Evolutionary conservation across 2,113 vertebrate genomes (phyloP).

Genomic region (Charadrius vociferus): DNA sequence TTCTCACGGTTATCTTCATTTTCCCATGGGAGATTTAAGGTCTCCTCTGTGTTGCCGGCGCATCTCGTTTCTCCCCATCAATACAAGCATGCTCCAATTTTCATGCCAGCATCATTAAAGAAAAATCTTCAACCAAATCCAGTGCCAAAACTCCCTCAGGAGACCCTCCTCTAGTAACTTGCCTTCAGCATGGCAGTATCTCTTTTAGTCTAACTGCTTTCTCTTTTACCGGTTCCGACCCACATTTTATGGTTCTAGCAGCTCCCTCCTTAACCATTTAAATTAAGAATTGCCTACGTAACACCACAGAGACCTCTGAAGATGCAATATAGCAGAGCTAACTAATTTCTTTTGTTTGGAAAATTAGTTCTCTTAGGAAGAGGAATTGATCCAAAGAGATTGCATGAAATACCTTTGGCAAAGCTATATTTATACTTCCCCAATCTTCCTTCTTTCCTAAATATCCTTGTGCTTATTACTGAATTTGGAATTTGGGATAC

Average conservation of each 20-base stretch:
- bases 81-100: background rate
- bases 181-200: background rate
- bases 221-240: background rate
- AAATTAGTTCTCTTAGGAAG: background rate
- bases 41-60: background rate
- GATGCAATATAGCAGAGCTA: background rate
- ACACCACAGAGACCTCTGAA: background rate
- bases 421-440: background rate
- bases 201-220: background rate
- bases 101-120: conserved; percentile 10
- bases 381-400: background rate
- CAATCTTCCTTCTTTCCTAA: background rate
- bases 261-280: background rate
- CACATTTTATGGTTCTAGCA: background rate
- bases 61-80: background rate
- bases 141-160: background rate
- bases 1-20: conserved; percentile 8
- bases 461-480: background rate
- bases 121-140: conserved; percentile 9
- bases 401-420: background rate
- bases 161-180: background rate
- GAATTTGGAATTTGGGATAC: background rate
- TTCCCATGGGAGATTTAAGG: conserved; percentile 15
- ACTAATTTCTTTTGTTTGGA: background rate
- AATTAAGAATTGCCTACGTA: background rate